A percentile compares a stretch with the other conserved stretches of the same genome.
These are phyloP conservation scores for Sylvia borin DNA, from an alignment of 2,797 vertebrate genomes.

Conservation along the genomic window DNA sequence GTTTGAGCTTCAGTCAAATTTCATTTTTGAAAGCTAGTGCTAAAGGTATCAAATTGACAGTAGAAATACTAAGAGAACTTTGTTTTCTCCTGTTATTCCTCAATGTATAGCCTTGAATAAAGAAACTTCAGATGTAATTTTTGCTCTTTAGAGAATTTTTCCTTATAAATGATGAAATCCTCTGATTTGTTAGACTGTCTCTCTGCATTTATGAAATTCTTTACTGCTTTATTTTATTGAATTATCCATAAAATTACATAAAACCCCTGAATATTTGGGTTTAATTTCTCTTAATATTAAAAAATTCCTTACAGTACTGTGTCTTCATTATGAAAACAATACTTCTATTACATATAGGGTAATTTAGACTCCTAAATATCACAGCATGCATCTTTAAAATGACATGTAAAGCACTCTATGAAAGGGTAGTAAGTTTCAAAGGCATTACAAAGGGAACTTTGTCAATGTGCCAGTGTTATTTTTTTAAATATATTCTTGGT, in stretches of 20 bases:
- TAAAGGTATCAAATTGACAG: background rate
- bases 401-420: accelerated
- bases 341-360: background rate
- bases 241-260: background rate
- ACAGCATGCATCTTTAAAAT: background rate
- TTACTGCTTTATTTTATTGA: background rate
- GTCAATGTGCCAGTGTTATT: background rate
- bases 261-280: background rate
- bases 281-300: background rate
- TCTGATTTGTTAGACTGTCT: background rate
- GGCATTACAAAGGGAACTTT: background rate
- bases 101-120: background rate
- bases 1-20: background rate
- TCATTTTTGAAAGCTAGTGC: background rate
- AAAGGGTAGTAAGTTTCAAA: background rate
- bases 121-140: background rate
- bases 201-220: background rate
- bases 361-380: background rate
- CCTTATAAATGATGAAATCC: background rate
- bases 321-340: background rate
- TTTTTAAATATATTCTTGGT: background rate
- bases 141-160: background rate
- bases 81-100: background rate
- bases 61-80: background rate
- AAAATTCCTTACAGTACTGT: background rate